These are phyloP conservation scores for Pasiphila rectangulata DNA, from an alignment of 2,888 invertebrate genomes.

Conservation along the genomic window DNA sequence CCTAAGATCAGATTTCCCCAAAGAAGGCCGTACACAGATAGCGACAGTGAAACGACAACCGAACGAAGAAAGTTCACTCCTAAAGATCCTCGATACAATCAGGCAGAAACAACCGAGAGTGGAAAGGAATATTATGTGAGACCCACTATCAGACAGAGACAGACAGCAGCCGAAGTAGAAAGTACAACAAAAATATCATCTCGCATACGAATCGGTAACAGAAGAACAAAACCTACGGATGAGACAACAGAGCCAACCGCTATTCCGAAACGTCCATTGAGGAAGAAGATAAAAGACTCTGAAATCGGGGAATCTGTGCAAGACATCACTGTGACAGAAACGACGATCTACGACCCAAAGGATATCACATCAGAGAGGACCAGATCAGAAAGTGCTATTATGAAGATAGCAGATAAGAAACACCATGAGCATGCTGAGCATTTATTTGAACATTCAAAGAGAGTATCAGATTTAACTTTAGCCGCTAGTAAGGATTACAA, in stretches of 20 bases:
- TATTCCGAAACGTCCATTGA: slow-evolving; percentile 55
- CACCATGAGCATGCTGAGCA: slow-evolving; percentile 68
- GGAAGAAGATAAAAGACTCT: slow-evolving; percentile 66
- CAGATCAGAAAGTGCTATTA: slow-evolving; percentile 76
- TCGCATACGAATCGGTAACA: slow-evolving; percentile 62
- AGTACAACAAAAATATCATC: slow-evolving; percentile 69
- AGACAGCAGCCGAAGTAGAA: slow-evolving; percentile 57
- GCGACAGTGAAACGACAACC: slow-evolving; percentile 65
- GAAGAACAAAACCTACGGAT: slow-evolving; percentile 65
- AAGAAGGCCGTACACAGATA: slow-evolving; percentile 68
- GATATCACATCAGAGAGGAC: slow-evolving; percentile 72
- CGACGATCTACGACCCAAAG: slow-evolving; percentile 51
- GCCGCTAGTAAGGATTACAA: slow-evolving; percentile 87
- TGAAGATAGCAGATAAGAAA: slow-evolving; percentile 80
- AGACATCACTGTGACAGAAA: slow-evolving; percentile 63
- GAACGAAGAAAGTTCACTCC: slow-evolving; percentile 77
- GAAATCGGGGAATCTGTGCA: slow-evolving; percentile 67
- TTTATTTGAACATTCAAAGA: slow-evolving; percentile 81
- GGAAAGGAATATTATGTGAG: slow-evolving; percentile 47
- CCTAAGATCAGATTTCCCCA: slow-evolving; percentile 74
- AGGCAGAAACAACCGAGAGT: slow-evolving; percentile 56
- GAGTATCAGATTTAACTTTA: slow-evolving; percentile 87
- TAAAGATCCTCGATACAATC: slow-evolving; percentile 70
- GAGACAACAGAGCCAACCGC: slow-evolving; percentile 59
- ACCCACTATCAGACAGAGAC: slow-evolving; percentile 56